Conservation (phyloP, 2,113 vertebrate genomes). For the Hyaena hyaena region DNA sequence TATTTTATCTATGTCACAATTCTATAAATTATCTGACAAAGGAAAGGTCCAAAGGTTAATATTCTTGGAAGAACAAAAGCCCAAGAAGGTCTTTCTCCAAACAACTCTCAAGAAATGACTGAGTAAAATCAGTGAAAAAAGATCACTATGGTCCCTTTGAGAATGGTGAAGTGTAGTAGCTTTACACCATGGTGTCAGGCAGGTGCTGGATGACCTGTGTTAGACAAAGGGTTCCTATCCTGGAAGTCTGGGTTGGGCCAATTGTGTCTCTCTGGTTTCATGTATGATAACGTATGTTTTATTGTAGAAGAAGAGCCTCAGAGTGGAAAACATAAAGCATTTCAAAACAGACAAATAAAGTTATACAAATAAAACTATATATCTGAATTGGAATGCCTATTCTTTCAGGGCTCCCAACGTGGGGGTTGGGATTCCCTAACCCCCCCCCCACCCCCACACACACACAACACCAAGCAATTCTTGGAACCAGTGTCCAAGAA, state of each 20-base stretch:
- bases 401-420: neutral
- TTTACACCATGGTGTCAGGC: neutral
- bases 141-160: neutral
- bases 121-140: neutral
- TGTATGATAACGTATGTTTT: neutral
- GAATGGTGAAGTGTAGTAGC: neutral
- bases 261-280: neutral
- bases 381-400: neutral
- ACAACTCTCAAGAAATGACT: neutral
- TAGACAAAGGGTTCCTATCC: neutral
- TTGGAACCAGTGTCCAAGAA: neutral
- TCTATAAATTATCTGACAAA: neutral
- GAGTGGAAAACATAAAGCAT: neutral
- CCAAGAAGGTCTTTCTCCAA: neutral
- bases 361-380: neutral
- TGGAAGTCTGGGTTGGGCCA: neutral
- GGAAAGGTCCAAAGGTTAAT: neutral
- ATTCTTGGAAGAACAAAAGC: neutral
- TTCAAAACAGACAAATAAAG: neutral
- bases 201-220: neutral
- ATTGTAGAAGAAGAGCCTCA: neutral
- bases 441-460: too few relatives aligned
- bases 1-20: neutral
- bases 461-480: neutral
- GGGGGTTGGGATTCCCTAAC: neutral